phyloP scores from a whole-genome alignment of 2,888 invertebrate genomes.

The Apodemia zela region DNA sequence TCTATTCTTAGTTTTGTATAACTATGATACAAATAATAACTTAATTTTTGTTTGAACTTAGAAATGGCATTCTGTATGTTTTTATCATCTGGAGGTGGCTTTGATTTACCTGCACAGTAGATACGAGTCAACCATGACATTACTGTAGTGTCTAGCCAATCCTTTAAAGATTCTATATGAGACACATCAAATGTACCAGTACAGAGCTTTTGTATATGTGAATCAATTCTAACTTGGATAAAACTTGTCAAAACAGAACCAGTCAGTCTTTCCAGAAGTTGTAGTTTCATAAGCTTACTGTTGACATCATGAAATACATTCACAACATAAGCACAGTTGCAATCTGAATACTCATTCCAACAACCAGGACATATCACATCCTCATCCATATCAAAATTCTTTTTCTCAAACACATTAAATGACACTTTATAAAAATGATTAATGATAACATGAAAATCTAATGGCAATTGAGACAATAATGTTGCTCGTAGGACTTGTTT shows the following conservation, averaged over 20 bases:
- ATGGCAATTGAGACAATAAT: conserved; percentile 85
- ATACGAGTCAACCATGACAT: conserved; percentile 93
- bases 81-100: conserved; percentile 77
- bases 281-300: conserved; percentile 87
- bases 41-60: conserved; percentile 87
- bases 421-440: conserved; percentile 89
- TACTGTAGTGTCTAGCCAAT: conserved; percentile 93
- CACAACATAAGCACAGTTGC: conserved; percentile 83
- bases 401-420: conserved; percentile 84
- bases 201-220: conserved; percentile 91
- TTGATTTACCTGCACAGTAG: conserved; percentile 84
- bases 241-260: conserved; percentile 91
- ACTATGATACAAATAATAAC: conserved; percentile 91
- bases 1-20: conserved; percentile 94
- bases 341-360: conserved; percentile 79
- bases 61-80: conserved; percentile 79
- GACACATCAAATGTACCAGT: conserved; percentile 93
- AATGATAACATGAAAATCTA: conserved; percentile 84
- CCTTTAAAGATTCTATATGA: conserved; percentile 87
- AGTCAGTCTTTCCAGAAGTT: conserved; percentile 89
- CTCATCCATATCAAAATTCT: conserved; percentile 78
- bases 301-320: conserved; percentile 89
- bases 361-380: conserved; percentile 86
- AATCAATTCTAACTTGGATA: conserved; percentile 90
- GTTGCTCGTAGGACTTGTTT: conserved; percentile 84